These are phyloP conservation scores for Pachliopta kotzebuea DNA, from an alignment of 2,888 invertebrate species.

Conservation along the genomic window DNA sequence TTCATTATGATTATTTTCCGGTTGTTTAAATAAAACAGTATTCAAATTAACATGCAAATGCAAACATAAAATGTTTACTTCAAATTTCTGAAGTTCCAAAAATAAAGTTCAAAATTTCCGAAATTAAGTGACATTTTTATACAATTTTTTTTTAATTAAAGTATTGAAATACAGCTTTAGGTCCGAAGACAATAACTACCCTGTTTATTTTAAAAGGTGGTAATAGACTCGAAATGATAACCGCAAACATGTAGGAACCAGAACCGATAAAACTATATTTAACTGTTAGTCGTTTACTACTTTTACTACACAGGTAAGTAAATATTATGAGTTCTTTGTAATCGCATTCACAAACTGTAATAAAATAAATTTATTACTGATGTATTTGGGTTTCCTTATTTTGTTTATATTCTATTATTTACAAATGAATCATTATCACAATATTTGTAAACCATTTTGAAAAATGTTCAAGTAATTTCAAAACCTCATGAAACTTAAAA, in stretches of 20 bases:
- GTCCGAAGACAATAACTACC: not conserved
- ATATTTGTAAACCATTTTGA: not conserved
- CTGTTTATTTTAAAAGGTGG: slow-evolving; percentile 7
- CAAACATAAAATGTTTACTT: too few species aligned
- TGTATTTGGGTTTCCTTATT: not conserved
- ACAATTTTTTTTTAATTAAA: not conserved
- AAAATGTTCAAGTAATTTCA: not conserved
- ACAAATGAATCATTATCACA: not conserved
- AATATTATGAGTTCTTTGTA: not conserved
- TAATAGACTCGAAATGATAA: slow-evolving; percentile 6
- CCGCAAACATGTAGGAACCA: slow-evolving; percentile 9
- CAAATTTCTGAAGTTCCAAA: too few species aligned
- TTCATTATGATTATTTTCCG: too few species aligned
- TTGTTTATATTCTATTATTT: not conserved
- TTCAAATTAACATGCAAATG: too few species aligned
- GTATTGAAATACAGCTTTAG: not conserved
- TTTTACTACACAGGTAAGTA: slow-evolving; percentile 11
- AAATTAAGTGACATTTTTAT: too few species aligned
- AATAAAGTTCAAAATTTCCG: too few species aligned
- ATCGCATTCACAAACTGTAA: not conserved
- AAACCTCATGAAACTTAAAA: too few species aligned
- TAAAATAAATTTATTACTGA: not conserved
- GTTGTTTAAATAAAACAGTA: too few species aligned
- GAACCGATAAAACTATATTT: slow-evolving; percentile 16
- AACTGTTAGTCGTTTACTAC: slow-evolving; percentile 8